Percentiles rank a stretch among this genome's conserved stretches.
Evolutionary conservation across 2,888 invertebrate genomes (phyloP).

Genomic region (Trachelus iudaicus): DNA sequence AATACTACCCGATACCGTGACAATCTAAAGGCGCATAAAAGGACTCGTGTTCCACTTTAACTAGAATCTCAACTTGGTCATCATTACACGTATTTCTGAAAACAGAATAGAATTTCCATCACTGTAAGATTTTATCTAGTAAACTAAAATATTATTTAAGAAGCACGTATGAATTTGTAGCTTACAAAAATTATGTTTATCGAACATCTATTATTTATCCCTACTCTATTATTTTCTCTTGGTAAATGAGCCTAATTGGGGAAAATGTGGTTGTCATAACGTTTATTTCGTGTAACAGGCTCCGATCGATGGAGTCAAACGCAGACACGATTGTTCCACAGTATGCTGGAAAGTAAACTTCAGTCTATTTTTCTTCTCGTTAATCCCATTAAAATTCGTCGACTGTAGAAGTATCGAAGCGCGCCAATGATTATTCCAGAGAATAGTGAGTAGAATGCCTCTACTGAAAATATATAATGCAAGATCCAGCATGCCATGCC

Average conservation of each 20-base stretch:
- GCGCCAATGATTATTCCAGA: neutral
- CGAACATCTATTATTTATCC: neutral
- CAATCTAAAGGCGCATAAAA: neutral
- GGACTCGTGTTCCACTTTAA: neutral
- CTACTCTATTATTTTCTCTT: neutral
- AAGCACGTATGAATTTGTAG: neutral
- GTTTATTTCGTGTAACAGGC: neutral
- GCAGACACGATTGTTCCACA: neutral
- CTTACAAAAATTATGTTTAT: neutral
- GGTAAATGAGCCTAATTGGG: neutral
- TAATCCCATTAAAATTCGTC: neutral
- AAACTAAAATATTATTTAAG: neutral
- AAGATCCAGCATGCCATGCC: neutral
- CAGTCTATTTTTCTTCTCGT: neutral
- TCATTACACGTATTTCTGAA: neutral
- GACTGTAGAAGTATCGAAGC: neutral
- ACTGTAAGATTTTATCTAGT: neutral
- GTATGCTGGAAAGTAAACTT: neutral
- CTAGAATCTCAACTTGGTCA: neutral
- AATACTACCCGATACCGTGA: neutral
- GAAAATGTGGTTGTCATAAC: neutral
- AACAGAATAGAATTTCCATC: neutral
- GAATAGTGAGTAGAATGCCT: neutral
- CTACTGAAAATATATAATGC: neutral
- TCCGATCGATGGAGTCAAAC: neutral